Conservation (phyloP, 2,113 vertebrate genomes). For the Verasper variegatus region DNA sequence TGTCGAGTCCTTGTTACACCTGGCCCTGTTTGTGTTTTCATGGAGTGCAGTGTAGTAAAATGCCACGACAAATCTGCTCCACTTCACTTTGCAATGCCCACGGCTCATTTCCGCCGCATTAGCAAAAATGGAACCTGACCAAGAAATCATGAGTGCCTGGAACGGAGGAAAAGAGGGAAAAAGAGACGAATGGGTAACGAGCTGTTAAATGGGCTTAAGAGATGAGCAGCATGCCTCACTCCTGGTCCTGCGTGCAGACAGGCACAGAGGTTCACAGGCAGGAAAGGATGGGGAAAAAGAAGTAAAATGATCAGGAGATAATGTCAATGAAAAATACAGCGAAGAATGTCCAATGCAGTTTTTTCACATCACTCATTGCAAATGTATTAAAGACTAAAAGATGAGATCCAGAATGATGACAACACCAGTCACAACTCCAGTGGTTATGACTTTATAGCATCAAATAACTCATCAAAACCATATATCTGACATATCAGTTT, state of each 20-base stretch:
- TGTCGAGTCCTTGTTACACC: background rate
- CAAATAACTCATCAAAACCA: too few species aligned
- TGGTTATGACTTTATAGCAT: too few species aligned
- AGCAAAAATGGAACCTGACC: conserved; percentile 76
- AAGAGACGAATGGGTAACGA: conserved; percentile 68
- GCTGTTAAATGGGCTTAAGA: conserved; percentile 79
- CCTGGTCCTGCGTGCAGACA: conserved; percentile 42
- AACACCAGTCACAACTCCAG: too few species aligned
- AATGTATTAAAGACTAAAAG: too few species aligned
- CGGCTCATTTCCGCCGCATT: conserved; percentile 79
- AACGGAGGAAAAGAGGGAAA: conserved; percentile 49
- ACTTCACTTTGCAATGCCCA: conserved; percentile 58
- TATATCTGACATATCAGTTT: too few species aligned
- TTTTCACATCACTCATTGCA: background rate
- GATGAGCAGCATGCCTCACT: conserved; percentile 65
- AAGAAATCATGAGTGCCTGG: conserved; percentile 62
- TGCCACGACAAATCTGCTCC: conserved; percentile 52
- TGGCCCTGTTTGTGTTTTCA: conserved; percentile 46
- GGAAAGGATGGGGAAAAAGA: background rate
- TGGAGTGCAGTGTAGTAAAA: conserved; percentile 40
- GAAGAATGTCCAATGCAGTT: background rate
- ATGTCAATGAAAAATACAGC: background rate
- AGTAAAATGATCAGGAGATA: background rate
- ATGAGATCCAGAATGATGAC: too few species aligned
- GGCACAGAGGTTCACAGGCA: background rate